Percentiles rank a stretch among this genome's conserved stretches.
Evolutionary conservation across 2,888 invertebrate genomes (phyloP).

Genomic region (Heliothis peltigera): DNA sequence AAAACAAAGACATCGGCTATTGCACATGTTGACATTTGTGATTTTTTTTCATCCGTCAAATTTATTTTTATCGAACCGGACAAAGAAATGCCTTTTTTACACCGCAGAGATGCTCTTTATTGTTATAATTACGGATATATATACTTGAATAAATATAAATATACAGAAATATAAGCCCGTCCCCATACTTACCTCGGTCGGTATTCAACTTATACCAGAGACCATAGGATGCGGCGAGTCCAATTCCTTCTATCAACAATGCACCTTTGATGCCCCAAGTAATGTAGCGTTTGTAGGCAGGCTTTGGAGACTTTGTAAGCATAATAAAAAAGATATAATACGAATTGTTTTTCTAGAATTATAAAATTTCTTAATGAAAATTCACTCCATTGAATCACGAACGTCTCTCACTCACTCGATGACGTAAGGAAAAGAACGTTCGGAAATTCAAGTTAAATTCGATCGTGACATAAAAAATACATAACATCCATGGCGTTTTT

Average conservation of each 20-base stretch:
- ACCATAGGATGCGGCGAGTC: constrained; percentile 90
- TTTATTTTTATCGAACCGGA: not conserved
- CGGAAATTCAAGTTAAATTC: constrained; percentile 27
- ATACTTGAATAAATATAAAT: constrained; percentile 1
- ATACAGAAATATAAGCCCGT: constrained; percentile 40
- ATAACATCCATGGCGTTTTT: not conserved
- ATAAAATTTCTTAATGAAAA: constrained; percentile 25
- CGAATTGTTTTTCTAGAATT: constrained; percentile 29
- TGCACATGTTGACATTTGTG: constrained; percentile 46
- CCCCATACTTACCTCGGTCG: constrained; percentile 91
- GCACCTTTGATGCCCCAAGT: constrained; percentile 88
- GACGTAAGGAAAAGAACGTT: constrained; percentile 68
- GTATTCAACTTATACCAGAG: constrained; percentile 92
- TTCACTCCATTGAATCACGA: constrained; percentile 52
- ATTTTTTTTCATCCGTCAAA: constrained; percentile 7
- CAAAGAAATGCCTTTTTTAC: not conserved
- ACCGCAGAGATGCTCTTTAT: constrained; percentile 26
- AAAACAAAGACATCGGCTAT: not conserved
- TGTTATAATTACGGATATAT: not conserved
- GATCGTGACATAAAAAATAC: not conserved
- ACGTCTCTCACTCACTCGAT: constrained; percentile 57
- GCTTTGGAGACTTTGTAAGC: constrained; percentile 91
- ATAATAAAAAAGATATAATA: constrained; percentile 83
- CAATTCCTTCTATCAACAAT: constrained; percentile 90
- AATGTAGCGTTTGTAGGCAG: constrained; percentile 86